A percentile compares a stretch with the other conserved stretches of the same genome.
Conservation (phyloP, 2,888 invertebrate genomes). For the Tyria jacobaeae region DNA sequence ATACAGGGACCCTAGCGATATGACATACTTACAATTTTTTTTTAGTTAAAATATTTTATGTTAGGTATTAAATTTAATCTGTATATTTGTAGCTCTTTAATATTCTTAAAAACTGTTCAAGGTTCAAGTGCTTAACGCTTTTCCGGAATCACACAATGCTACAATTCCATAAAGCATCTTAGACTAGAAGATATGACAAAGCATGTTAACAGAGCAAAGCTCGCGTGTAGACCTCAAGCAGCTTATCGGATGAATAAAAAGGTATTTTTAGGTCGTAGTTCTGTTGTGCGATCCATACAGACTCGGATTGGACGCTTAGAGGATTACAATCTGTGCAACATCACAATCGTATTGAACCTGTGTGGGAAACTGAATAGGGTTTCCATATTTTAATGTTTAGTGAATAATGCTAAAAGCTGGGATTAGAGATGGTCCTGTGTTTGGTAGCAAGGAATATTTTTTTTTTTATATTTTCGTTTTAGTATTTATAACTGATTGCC, state of each 20-base stretch:
- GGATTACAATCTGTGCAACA: constrained; percentile 42
- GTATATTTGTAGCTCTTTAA: not conserved
- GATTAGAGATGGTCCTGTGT: constrained; percentile 2
- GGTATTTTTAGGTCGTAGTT: constrained; percentile 47
- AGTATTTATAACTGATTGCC: too few relatives aligned
- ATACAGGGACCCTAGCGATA: too few relatives aligned
- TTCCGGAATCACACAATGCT: not conserved
- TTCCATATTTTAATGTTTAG: constrained; percentile 22
- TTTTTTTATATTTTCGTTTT: not conserved
- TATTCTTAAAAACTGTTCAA: not conserved
- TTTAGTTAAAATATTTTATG: not conserved
- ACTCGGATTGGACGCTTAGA: constrained; percentile 37
- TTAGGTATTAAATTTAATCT: not conserved
- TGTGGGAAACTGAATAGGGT: constrained; percentile 24
- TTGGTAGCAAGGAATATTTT: not conserved
- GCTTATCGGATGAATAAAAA: constrained; percentile 49
- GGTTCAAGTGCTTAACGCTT: not conserved
- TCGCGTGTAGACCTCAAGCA: constrained; percentile 36
- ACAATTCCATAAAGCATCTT: constrained; percentile 2
- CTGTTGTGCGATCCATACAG: constrained; percentile 42
- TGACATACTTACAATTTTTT: too few relatives aligned
- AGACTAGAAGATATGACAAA: constrained; percentile 14
- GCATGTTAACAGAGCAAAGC: constrained; percentile 28
- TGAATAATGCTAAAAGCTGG: constrained; percentile 5
- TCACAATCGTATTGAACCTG: constrained; percentile 35